These are phyloP conservation scores for Mystacornis crossleyi DNA, from an alignment of 2,113 vertebrate genomes.

Conservation along the genomic window DNA sequence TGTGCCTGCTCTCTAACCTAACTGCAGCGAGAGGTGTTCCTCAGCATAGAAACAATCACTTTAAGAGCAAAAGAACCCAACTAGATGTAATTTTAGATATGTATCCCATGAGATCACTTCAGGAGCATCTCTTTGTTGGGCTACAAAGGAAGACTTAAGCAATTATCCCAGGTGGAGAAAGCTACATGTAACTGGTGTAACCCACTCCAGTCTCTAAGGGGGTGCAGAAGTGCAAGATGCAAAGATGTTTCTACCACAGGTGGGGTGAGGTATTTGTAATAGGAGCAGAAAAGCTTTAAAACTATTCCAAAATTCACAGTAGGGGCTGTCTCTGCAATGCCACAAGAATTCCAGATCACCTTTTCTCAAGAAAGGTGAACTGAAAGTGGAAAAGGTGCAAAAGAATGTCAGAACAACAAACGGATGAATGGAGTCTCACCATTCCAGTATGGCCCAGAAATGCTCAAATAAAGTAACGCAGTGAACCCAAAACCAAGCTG, in stretches of 20 bases:
- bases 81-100: background rate
- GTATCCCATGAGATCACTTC: background rate
- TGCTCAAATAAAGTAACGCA: background rate
- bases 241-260: background rate
- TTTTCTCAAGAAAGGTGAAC: background rate
- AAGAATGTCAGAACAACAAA: background rate
- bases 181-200: accelerated
- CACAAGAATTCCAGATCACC: background rate
- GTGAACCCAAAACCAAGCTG: background rate
- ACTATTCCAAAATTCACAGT: background rate
- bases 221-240: background rate
- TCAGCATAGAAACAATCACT: background rate
- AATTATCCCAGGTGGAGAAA: background rate
- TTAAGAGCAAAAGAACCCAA: background rate
- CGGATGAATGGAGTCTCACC: background rate
- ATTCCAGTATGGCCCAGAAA: background rate
- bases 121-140: background rate
- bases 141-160: background rate
- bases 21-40: background rate
- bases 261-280: background rate
- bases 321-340: background rate
- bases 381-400: background rate
- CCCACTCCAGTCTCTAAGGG: background rate
- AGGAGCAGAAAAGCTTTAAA: background rate
- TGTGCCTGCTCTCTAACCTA: background rate